Evolutionary conservation across 2,113 vertebrate genomes (phyloP).

Genomic region (Cathartes aura): DNA sequence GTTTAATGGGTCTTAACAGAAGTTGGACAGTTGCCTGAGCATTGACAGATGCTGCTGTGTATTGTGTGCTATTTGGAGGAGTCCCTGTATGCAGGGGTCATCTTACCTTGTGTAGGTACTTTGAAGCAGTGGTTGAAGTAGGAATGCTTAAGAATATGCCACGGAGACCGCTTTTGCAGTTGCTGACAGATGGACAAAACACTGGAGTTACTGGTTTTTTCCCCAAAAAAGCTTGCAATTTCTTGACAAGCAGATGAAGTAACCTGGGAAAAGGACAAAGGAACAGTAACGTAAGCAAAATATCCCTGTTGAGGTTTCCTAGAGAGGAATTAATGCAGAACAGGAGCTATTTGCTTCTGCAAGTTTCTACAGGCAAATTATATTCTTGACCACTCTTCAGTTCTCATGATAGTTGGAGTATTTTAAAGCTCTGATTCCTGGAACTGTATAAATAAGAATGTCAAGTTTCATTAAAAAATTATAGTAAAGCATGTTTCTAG

Average conservation of each 20-base stretch:
- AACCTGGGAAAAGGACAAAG: constrained; percentile 5
- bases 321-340: background rate
- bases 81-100: background rate
- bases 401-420: background rate
- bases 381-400: constrained; percentile 29
- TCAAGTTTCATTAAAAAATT: background rate
- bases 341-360: background rate
- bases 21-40: background rate
- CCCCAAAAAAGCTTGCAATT: background rate
- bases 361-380: background rate
- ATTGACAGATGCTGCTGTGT: background rate
- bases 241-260: background rate
- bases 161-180: background rate
- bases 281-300: background rate
- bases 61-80: background rate
- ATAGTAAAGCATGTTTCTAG: background rate
- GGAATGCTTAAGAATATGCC: background rate
- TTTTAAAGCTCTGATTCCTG: background rate
- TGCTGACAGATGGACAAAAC: background rate
- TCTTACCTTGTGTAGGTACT: background rate
- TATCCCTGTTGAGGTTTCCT: background rate
- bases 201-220: background rate
- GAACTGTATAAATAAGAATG: background rate
- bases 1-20: background rate
- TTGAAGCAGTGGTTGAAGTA: background rate